A percentile compares a stretch with the other conserved stretches of the same genome.
Conservation (phyloP, 2,113 vertebrate genomes). For the Labeo rohita region DNA sequence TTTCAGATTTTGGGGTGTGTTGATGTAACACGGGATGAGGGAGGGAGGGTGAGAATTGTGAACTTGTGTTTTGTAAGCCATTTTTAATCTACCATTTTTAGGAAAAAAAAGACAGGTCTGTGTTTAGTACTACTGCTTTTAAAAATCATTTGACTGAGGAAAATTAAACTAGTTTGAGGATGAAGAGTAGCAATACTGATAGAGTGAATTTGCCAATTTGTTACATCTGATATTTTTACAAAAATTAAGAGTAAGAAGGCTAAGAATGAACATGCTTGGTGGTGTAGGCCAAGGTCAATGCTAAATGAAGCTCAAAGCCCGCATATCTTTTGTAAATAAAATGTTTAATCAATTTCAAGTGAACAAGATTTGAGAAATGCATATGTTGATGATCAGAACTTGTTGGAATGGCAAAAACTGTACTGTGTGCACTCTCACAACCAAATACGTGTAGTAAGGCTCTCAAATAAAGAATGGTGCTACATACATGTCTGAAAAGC, state of each 20-base stretch:
- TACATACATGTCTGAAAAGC: conserved; percentile 36
- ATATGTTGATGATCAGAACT: conserved; percentile 16
- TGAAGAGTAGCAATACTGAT: conserved; percentile 58
- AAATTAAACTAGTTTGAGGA: conserved; percentile 21
- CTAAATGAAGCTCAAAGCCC: conserved; percentile 18
- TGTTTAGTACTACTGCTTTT: conserved; percentile 39
- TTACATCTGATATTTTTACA: conserved; percentile 45
- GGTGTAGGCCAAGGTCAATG: not conserved
- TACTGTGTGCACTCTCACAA: conserved; percentile 58
- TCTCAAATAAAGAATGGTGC: conserved; percentile 59
- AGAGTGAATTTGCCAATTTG: conserved; percentile 57
- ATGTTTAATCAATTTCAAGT: conserved; percentile 50
- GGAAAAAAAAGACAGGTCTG: not conserved
- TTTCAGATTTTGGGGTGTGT: conserved; percentile 40
- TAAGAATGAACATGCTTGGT: not conserved
- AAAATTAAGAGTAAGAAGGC: not conserved
- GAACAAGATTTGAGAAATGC: conserved; percentile 23
- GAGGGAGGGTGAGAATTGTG: not conserved
- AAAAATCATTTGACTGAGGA: conserved; percentile 15
- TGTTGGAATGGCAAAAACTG: conserved; percentile 52
- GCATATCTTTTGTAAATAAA: conserved; percentile 53
- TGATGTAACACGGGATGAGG: conserved; percentile 29
- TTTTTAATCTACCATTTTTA: conserved; percentile 48
- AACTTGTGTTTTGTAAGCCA: conserved; percentile 34
- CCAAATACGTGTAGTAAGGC: conserved; percentile 54